Evolutionary conservation across 2,888 invertebrate species (phyloP), one percentile per base, ranked within the genome.

Genomic region (Myopa testacea): DNA sequence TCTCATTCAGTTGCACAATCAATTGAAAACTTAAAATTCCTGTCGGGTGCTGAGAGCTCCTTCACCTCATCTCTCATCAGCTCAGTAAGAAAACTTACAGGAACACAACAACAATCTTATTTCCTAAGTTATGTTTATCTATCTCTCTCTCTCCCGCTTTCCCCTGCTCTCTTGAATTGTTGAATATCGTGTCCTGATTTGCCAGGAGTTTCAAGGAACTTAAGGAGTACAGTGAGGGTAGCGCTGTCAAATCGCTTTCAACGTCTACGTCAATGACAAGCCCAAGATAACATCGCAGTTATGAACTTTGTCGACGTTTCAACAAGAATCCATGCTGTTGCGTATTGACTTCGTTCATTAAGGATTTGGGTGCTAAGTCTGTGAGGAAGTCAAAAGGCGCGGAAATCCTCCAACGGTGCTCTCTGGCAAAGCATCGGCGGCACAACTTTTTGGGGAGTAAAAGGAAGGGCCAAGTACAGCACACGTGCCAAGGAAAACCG

Each of bases 1-100:
- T 34, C 14, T 37, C 38, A 34, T 69, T 69, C 78, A 75, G 65
- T 63, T 75, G 73, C 58, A 78, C 78, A 80, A 80, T 80, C 80
- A 78, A 77, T 77, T 75, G 72, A 72, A 69, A 73, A 71, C 77
- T 80, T 77, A 76, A 78, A 78, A 80, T 77, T 80, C 80, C 75
- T 70, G 69, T 78, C 77, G 77, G 52, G 68, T 77, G 26, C 77
- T 68, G 45, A 52, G 69, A 73, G 71, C 34, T 68, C 34, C 37
- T 58, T 52, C 63, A 50, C 50, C 26, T 26, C 26, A 26, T 2
- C 26, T 26, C 26, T 26, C 26, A 26, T 26, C 26, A 2, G 1
- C 26, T 26, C 26, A 26, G 26, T 26, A 26, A 1, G 26, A 26
- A 26, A 26, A 26, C 26, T 26, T 26, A 26, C 26, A 26, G 26